phyloP scores from a whole-genome alignment of 2,888 invertebrate species.

The Prosopocoilus inquinatus region DNA sequence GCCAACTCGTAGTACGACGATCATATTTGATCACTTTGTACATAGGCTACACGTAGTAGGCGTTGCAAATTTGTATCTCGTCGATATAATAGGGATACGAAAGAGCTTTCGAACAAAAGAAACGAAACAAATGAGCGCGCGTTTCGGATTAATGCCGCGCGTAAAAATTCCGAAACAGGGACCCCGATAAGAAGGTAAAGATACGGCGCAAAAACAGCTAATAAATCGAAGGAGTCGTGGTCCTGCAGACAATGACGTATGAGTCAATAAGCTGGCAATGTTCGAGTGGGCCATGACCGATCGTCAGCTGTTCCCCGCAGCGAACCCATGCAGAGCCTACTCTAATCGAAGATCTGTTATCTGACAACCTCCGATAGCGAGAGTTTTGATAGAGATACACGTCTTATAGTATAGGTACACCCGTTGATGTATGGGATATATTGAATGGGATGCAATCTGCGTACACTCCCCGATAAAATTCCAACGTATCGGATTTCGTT shows the following conservation, averaged over 20 bases:
- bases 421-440: not conserved
- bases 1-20: no score
- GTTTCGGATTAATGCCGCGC: not conserved
- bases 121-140: no score
- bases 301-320: slow-evolving; percentile 48
- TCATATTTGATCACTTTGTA: no score
- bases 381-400: slow-evolving; percentile 26
- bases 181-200: slow-evolving; percentile 12
- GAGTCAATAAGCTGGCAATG: slow-evolving; percentile 47
- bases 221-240: slow-evolving; percentile 40
- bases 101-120: no score
- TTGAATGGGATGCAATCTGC: no score
- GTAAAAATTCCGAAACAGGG: not conserved
- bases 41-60: no score
- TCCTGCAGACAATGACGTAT: slow-evolving; percentile 46
- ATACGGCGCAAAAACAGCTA: slow-evolving; percentile 32
- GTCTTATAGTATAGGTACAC: slow-evolving; percentile 7
- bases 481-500: no score
- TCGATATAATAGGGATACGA: no score
- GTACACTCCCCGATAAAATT: no score
- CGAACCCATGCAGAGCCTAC: slow-evolving; percentile 45
- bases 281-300: slow-evolving; percentile 50
- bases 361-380: slow-evolving; percentile 37
- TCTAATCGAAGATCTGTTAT: slow-evolving; percentile 49
- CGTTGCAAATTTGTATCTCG: no score